These are phyloP conservation scores for Oscheius sp. DNA, from an alignment of 2,888 invertebrate species.

Conservation along the genomic window DNA sequence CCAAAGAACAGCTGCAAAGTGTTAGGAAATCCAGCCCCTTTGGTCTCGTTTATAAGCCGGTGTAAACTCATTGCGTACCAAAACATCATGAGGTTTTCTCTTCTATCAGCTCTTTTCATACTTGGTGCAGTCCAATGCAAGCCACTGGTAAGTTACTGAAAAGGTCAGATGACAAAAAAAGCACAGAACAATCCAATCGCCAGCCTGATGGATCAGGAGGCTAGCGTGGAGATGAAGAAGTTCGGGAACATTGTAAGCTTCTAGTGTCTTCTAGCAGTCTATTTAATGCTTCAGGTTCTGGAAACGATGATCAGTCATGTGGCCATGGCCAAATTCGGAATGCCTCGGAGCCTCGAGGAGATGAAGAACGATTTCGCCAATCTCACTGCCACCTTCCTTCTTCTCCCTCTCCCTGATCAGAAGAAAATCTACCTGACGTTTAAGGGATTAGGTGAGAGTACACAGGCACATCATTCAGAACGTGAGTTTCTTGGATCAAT, in stretches of 20 bases:
- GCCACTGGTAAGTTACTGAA: background rate
- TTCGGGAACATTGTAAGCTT: background rate
- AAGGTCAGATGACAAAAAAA: too few species aligned
- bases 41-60: conserved; percentile 4
- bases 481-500: background rate
- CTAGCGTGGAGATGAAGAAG: conserved; percentile 1
- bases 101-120: background rate
- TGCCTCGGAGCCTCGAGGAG: conserved; percentile 5
- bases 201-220: background rate
- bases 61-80: background rate
- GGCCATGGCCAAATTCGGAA: conserved; percentile 1
- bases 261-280: background rate
- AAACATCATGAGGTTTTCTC: conserved; percentile 5
- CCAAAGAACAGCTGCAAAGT: background rate
- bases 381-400: background rate
- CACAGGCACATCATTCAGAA: background rate
- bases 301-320: background rate
- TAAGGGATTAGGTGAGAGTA: background rate
- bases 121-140: background rate
- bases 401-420: conserved; percentile 16
- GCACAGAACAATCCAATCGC: background rate
- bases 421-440: background rate
- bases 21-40: background rate
- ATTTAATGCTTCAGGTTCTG: background rate
- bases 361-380: conserved; percentile 18